phyloP scores from a whole-genome alignment of 2,113 vertebrate genomes.

The Cromileptes altivelis region DNA sequence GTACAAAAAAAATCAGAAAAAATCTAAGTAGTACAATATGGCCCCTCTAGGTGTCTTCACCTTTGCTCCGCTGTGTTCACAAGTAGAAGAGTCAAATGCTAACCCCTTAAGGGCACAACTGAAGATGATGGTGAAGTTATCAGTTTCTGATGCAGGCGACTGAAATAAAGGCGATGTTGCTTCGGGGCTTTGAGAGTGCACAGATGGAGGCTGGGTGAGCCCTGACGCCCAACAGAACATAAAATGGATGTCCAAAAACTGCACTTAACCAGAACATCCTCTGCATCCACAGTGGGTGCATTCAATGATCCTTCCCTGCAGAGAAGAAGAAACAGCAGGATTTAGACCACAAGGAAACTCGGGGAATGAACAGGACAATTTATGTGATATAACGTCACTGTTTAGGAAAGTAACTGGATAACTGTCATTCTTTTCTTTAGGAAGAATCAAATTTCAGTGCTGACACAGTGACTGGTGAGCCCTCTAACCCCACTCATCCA shows the following conservation, averaged over 20 bases:
- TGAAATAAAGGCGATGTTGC: constrained; percentile 33
- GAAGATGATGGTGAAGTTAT: constrained; percentile 5
- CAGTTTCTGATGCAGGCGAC: constrained; percentile 22
- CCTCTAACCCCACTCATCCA: neutral
- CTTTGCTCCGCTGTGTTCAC: neutral
- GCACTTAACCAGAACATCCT: constrained; percentile 93
- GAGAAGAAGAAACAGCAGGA: neutral
- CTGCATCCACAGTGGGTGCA: constrained; percentile 98
- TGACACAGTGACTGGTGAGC: neutral
- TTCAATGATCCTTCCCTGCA: constrained; percentile 96
- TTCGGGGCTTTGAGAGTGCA: constrained; percentile 32
- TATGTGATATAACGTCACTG: neutral
- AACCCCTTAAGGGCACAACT: neutral
- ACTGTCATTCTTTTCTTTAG: neutral
- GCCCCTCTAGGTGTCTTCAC: constrained; percentile 34
- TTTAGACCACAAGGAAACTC: neutral
- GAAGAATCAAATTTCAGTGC: neutral
- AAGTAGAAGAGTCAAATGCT: neutral
- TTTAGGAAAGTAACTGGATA: neutral
- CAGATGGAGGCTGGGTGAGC: constrained; percentile 55
- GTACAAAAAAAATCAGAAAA: constrained; percentile 26
- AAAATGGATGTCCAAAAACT: constrained; percentile 21
- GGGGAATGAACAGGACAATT: neutral
- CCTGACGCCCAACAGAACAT: constrained; percentile 18
- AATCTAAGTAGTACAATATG: constrained; percentile 32